phyloP scores from a whole-genome alignment of 2,797 vertebrate species.

The Onychomys torridus region DNA sequence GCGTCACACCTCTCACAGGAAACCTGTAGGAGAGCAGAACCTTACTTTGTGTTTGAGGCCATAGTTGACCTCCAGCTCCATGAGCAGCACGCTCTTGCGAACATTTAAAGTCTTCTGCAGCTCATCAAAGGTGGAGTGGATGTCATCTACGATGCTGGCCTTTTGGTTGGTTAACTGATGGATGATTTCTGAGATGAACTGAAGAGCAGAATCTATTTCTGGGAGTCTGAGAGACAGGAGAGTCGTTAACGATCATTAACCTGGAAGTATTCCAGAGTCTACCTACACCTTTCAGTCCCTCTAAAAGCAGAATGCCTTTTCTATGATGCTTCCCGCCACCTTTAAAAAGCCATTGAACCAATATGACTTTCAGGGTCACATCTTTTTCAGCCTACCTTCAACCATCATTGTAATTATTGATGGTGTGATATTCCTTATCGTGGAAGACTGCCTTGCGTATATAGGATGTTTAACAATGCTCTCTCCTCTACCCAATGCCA shows the following conservation, averaged over 20 bases:
- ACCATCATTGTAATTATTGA: background rate
- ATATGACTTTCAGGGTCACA: background rate
- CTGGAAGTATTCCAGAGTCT: background rate
- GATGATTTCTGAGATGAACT: constrained; percentile 96
- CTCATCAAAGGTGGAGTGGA: constrained; percentile 96
- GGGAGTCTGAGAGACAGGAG: constrained; percentile 91
- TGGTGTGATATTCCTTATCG: background rate
- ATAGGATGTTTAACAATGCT: background rate
- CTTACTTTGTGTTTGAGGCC: constrained; percentile 98
- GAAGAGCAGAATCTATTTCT: constrained; percentile 96
- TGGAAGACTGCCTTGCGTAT: background rate
- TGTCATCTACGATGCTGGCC: constrained; percentile 95
- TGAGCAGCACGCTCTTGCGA: constrained; percentile 97
- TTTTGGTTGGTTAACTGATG: constrained; percentile 97
- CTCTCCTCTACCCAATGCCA: background rate
- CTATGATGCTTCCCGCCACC: background rate
- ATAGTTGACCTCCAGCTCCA: constrained; percentile 99
- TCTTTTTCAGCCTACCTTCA: background rate
- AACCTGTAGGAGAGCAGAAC: background rate
- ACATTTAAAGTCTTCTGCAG: constrained; percentile 98
- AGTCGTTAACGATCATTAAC: constrained; percentile 34
- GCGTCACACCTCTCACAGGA: background rate
- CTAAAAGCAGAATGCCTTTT: background rate
- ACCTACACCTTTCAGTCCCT: background rate
- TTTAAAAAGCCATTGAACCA: background rate